Percentiles rank a stretch among this genome's conserved stretches.
phyloP scores from a whole-genome alignment of 2,113 vertebrate genomes.

The Telmatochromis sp. region DNA sequence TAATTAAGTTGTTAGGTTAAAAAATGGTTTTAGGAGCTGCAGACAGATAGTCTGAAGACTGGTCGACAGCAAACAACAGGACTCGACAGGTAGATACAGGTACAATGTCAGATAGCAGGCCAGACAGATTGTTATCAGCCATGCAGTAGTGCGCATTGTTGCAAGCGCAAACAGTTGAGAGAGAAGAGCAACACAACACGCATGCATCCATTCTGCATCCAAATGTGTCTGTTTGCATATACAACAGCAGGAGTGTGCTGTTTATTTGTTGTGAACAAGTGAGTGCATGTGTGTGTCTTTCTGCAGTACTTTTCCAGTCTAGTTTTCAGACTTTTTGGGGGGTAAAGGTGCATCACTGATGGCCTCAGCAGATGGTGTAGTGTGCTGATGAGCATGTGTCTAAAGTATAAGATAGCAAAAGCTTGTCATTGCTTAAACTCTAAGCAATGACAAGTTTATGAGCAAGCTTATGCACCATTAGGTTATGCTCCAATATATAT shows the following conservation, averaged over 20 bases:
- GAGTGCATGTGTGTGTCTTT: neutral
- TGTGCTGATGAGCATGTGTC: neutral
- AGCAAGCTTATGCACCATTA: neutral
- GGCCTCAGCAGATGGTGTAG: neutral
- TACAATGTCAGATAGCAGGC: neutral
- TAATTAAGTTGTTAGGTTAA: neutral
- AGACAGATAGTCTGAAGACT: neutral
- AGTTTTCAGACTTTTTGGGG: neutral
- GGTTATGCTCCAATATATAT: neutral
- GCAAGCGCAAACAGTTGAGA: constrained; percentile 45
- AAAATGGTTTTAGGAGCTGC: neutral
- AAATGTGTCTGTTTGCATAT: too few relatives aligned
- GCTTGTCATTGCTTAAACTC: neutral
- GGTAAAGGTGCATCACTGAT: neutral
- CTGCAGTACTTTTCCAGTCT: neutral
- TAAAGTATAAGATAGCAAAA: neutral
- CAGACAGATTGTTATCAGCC: constrained; percentile 47
- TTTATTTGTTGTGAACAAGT: constrained; percentile 26
- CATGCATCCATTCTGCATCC: neutral
- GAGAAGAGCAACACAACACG: neutral
- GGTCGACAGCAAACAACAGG: neutral
- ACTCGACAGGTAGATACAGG: constrained; percentile 15
- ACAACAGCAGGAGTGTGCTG: constrained; percentile 17
- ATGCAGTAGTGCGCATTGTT: constrained; percentile 19
- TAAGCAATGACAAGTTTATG: neutral